phyloP scores from a whole-genome alignment of 1,140 invertebrate genomes.

The Pollicipes pollicipes region DNA sequence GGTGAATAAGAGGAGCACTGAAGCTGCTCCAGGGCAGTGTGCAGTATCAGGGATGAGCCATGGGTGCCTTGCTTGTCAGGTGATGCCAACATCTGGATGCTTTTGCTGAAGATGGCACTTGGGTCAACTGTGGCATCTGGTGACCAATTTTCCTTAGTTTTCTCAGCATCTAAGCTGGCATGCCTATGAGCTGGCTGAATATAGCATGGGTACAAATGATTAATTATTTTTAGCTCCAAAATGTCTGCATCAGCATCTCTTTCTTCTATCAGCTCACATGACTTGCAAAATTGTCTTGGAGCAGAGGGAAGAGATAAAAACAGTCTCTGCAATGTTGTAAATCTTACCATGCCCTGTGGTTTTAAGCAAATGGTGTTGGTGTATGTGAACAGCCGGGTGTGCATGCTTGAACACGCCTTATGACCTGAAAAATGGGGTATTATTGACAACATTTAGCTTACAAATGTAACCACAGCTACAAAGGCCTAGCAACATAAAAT shows the following conservation, averaged over 20 bases:
- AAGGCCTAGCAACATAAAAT: too few species aligned
- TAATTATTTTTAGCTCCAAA: background rate
- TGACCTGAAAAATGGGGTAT: too few species aligned
- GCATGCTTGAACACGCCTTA: too few species aligned
- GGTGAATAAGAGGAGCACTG: background rate
- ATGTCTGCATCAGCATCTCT: background rate
- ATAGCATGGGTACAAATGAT: background rate
- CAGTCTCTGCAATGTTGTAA: too few species aligned
- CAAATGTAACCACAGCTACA: too few species aligned
- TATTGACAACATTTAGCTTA: too few species aligned
- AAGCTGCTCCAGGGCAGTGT: background rate
- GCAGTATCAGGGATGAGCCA: background rate
- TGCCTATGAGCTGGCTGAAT: background rate
- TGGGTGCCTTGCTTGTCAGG: background rate
- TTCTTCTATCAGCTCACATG: background rate
- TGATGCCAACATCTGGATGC: background rate
- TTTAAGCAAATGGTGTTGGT: too few species aligned
- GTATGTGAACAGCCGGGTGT: too few species aligned
- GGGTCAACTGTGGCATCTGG: background rate
- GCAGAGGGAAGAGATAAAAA: too few species aligned
- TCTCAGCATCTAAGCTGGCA: background rate
- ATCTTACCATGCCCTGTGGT: too few species aligned
- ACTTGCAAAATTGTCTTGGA: too few species aligned
- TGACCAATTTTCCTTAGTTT: background rate
- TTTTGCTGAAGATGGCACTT: too few species aligned